These are phyloP conservation scores for Ricordea florida DNA, from an alignment of 92 coral and sea anemone species.

Conservation along the genomic window DNA sequence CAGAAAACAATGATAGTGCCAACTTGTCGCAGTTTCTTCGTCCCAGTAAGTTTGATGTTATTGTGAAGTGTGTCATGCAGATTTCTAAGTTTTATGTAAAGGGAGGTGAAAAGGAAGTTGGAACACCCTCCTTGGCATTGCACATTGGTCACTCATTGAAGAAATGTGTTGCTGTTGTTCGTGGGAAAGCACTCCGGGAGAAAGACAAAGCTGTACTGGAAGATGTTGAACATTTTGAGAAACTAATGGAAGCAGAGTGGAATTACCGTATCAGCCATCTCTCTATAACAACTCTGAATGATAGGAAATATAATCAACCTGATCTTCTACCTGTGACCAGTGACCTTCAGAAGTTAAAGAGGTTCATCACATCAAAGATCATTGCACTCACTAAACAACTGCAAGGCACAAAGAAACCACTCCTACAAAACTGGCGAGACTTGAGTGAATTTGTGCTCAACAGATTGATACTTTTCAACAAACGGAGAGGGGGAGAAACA, in stretches of 20 bases:
- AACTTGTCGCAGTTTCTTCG: background rate
- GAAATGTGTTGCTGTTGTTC: constrained; percentile 17
- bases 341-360: constrained; percentile 34
- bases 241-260: constrained; percentile 48
- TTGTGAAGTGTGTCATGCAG: constrained; percentile 3
- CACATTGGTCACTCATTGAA: constrained; percentile 24
- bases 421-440: constrained; percentile 12
- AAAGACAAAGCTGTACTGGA: constrained; percentile 10
- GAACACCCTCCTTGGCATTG: constrained; percentile 22
- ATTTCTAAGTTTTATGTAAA: constrained; percentile 6
- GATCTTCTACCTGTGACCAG: constrained; percentile 33
- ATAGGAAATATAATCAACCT: constrained; percentile 20
- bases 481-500: constrained; percentile 38
- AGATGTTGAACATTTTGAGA: constrained; percentile 28
- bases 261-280: constrained; percentile 19
- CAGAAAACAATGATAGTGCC: background rate
- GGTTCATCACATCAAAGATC: constrained; percentile 18
- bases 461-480: constrained; percentile 46
- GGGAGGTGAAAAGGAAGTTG: constrained; percentile 18
- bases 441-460: constrained; percentile 1
- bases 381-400: background rate
- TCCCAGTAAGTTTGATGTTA: constrained; percentile 20
- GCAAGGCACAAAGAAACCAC: background rate
- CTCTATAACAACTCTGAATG: constrained; percentile 24
- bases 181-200: constrained; percentile 47